Base-by-base conservation (phyloP, 2,113 vertebrate species). In the Melanotaenia duboulayi region DNA sequence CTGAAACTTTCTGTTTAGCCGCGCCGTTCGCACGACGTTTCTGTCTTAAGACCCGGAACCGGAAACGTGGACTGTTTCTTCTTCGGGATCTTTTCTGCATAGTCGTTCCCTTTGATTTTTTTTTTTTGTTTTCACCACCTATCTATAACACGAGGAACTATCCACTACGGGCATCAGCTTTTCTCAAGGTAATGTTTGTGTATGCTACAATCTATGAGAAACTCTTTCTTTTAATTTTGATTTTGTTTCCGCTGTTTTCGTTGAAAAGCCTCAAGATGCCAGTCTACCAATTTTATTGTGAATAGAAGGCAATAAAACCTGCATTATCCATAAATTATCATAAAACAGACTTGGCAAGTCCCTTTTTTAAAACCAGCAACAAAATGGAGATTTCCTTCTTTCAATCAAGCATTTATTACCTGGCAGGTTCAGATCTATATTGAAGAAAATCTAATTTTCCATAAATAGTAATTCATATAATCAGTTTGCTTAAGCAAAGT, bases 1-100 rank as follows among this genome's bases (percentile, higher is more conserved):
- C 7, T 16, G 3, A 52, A 89, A 89, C 69, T 84, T 90, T 90
- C 66, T 85, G 20, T 50, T 75, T 12, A 16, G 61, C 28, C 55
- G 85, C 85, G 84, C 89, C 92, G 91, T 89, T 67, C 59, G 74
- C 74, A 74, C 76, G 64, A 94, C 93, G 93, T 93, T 90, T 78
- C 60, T 72, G 46, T 35, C 22, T 1, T 2, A 0, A 0, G 63
- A 89, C 81, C 88, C 82, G 91, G 93, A 94, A 92, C 11, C 9
- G 86, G 88, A 93, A 92, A 56, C 17, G 1, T 1, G 1, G 0
- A 0, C 1, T 4, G 1, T 0, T 48, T 76, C 49, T 84, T 84
- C 76, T 70, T 87, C 62, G 46, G 46, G 56, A 1, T 1, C 1
- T 4, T 50, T 55, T 69, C 8, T 10, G 14, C 3, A 39, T 39